Base-by-base conservation (phyloP, 37 sponge, comb jelly and placozoan genomes). In the Lycopodina hypogea region DNA sequence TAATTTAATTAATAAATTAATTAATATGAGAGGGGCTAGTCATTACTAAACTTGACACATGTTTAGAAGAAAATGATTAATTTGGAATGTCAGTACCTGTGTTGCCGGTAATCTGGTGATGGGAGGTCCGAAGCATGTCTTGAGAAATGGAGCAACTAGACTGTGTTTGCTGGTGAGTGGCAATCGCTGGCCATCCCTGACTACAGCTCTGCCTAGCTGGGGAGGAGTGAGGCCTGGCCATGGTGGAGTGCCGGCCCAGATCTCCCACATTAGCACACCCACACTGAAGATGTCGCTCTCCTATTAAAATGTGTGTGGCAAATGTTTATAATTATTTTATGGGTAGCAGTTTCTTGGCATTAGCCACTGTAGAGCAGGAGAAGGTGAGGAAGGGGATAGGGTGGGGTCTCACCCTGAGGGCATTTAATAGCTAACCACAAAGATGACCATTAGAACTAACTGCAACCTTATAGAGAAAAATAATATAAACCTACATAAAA, bases 191-290 rank as follows among this genome's bases (percentile, higher is more conserved):
- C 70, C 70, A n/a, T 81, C 81, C 3, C 70, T 22, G 3, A 71
- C 71, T 12, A 81, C 35, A 11, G 37, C 72, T 21, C 50, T 29
- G 21, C 70, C 59, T 23, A 81, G 50, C 63, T 71, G 51, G 23
- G 60, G 58, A 12, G 71, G 41, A 9, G 69, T 35, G 45, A 81
- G 81, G 1, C 75, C 83, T 32, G 56, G 67, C 83, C 83, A 82
- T 8, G 83, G 83, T 7, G 28, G 42, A 19, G 28, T 50, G 30
- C 42, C 75, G 1, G 51, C 37, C 75, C 75, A 82, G 28, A 82
- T 53, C 75, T 82, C 83, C 83, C 83, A 82, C 40, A 82, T 65
- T 57, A 82, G 38, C 17, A 74, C 75, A 63, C 83, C 75, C 3
- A 82, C 28, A 67, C 83, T 82, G 68, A 73, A 82, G 37, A 74